phyloP scores from a whole-genome alignment of 2,888 invertebrate species.

The Acanthosepion esculentum region DNA sequence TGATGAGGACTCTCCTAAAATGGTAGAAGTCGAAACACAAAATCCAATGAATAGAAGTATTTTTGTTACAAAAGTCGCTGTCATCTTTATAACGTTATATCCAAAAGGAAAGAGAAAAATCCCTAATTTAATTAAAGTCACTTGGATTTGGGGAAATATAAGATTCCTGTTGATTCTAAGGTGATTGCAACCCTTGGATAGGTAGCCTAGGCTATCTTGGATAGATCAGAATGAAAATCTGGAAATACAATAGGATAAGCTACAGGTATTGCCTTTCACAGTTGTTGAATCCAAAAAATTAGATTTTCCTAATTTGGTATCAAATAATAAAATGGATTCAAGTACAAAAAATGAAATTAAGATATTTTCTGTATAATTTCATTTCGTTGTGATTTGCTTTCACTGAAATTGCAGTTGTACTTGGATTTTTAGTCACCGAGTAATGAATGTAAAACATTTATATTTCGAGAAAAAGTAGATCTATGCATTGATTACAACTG shows the following conservation, averaged over 20 bases:
- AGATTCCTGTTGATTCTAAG: not conserved
- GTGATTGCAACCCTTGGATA: not conserved
- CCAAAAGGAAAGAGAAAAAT: no score
- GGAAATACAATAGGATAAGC: not conserved
- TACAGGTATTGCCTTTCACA: not conserved
- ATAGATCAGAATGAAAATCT: not conserved
- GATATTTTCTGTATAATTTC: not conserved
- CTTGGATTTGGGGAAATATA: not conserved
- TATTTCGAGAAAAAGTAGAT: not conserved
- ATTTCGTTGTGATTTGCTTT: not conserved
- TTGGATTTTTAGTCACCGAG: not conserved
- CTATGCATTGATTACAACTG: not conserved
- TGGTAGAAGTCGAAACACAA: no score
- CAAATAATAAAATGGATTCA: no score
- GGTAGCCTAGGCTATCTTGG: not conserved
- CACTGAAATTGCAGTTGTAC: not conserved
- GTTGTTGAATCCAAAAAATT: not conserved
- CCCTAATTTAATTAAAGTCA: no score
- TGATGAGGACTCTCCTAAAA: no score
- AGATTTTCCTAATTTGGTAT: not conserved
- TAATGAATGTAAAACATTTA: not conserved
- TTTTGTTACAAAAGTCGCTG: no score
- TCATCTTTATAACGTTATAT: no score
- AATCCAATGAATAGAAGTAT: no score
- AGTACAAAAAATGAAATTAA: not conserved